Conservation (phyloP, 2,113 vertebrate species). For the Macrotis lagotis region DNA sequence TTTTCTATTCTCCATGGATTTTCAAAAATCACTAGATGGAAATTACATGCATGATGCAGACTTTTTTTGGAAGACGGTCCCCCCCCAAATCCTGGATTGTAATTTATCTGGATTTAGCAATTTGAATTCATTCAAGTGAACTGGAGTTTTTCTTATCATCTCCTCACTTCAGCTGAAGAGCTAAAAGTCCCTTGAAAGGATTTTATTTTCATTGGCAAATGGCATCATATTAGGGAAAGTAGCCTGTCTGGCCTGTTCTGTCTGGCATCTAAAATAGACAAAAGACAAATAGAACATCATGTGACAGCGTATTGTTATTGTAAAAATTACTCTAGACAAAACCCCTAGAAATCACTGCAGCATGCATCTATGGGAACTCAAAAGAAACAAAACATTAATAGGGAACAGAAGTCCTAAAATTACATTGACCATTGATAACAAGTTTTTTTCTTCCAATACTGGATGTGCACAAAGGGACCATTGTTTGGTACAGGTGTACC, state of each 20-base stretch:
- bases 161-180: not conserved
- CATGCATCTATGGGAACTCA: not conserved
- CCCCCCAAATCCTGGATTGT: not conserved
- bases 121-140: not conserved
- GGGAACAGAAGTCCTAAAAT: not conserved
- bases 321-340: not conserved
- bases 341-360: not conserved
- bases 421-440: not conserved
- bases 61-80: not conserved
- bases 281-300: not conserved
- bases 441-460: not conserved
- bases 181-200: not conserved
- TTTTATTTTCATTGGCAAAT: not conserved
- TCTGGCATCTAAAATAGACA: not conserved
- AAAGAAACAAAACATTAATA: not conserved
- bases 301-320: not conserved
- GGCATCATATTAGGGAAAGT: not conserved
- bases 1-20: not conserved
- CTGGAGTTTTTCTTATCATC: not conserved
- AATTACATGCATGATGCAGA: not conserved
- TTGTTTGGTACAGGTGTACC: not conserved
- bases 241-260: not conserved
- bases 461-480: not conserved
- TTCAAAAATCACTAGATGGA: not conserved
- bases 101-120: not conserved